Conservation (phyloP, 2,888 invertebrate genomes). For the Eueremaeus valkanovi region DNA sequence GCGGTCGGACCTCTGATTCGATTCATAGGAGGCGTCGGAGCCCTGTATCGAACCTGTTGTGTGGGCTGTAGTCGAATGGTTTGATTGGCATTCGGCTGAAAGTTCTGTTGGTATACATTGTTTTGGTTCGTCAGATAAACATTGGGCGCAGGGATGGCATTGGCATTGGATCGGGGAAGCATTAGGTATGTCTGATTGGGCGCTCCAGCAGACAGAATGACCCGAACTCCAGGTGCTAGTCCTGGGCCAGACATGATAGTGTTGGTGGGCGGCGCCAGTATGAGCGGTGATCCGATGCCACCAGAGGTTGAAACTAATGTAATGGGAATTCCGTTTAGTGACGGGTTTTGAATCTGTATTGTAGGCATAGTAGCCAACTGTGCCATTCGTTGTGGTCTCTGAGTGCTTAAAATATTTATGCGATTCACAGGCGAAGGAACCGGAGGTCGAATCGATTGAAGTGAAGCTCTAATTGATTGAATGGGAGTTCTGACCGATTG, state of each 20-base stretch:
- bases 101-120: no score
- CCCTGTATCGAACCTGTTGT: no score
- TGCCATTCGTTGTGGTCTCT: background rate
- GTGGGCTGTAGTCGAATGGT: no score
- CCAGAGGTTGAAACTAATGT: background rate
- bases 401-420: no score
- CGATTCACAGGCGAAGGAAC: background rate
- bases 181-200: background rate
- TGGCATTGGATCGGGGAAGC: background rate
- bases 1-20: no score
- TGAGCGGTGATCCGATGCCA: background rate
- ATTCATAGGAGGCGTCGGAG: no score
- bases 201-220: background rate
- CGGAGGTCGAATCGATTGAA: no score
- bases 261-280: background rate
- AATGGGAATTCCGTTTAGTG: background rate
- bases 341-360: background rate
- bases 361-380: background rate
- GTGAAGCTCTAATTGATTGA: background rate
- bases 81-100: background rate
- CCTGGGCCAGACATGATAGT: no score
- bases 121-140: background rate
- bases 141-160: background rate
- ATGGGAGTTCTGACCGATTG: slow-evolving; percentile 7
- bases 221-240: no score